A percentile compares a stretch with the other conserved stretches of the same genome.
These are phyloP conservation scores for Morus bassanus DNA, from an alignment of 2,797 vertebrate genomes.

Conservation along the genomic window DNA sequence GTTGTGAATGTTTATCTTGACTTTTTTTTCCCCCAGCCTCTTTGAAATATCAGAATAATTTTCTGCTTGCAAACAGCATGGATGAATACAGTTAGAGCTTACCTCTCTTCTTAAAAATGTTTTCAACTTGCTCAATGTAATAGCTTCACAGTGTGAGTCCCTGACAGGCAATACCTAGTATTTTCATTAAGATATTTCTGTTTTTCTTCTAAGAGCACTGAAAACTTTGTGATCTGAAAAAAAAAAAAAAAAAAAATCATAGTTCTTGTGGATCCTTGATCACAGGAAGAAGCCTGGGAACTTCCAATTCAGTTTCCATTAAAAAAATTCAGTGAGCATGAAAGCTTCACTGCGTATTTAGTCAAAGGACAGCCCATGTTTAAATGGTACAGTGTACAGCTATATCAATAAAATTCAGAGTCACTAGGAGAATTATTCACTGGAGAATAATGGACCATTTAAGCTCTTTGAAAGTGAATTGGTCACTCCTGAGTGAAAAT, in stretches of 20 bases:
- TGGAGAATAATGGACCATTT: not conserved
- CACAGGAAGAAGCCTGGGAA: not conserved
- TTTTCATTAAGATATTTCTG: not conserved
- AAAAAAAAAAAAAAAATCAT: not conserved
- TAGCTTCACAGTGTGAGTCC: not conserved
- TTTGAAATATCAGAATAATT: not conserved
- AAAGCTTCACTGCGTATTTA: not conserved
- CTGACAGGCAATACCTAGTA: not conserved
- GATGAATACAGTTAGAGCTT: not conserved
- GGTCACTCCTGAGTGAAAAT: not conserved
- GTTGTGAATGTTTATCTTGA: not conserved
- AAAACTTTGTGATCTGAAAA: not conserved
- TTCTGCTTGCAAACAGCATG: not conserved
- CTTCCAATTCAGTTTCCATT: not conserved
- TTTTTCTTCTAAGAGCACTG: not conserved
- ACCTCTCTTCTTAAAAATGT: not conserved
- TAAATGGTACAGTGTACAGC: not conserved
- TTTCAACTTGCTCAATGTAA: not conserved
- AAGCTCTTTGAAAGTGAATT: not conserved
- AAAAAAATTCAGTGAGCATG: not conserved
- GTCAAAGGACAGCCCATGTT: not conserved
- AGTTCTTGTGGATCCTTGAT: not conserved
- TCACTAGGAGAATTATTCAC: not conserved
- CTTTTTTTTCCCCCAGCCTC: fast-evolving
- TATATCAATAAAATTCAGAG: not conserved